Conservation (phyloP, 2,113 vertebrate species). For the Cranoglanis bouderius region DNA sequence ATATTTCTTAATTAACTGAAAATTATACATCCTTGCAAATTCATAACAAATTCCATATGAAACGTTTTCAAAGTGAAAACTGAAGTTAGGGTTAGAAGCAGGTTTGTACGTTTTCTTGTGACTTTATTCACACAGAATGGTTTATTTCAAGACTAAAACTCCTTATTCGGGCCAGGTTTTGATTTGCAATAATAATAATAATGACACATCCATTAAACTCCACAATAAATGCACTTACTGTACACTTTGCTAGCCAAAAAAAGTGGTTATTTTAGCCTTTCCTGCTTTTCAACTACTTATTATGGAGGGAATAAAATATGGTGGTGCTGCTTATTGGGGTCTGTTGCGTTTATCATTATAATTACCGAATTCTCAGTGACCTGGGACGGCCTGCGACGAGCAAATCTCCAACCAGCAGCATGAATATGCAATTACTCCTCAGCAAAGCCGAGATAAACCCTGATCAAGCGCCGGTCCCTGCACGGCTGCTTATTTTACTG, state of each 20-base stretch:
- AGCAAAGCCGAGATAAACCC: constrained; percentile 33
- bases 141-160: not conserved
- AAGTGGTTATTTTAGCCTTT: not conserved
- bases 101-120: not conserved
- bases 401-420: constrained; percentile 21
- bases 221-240: not conserved
- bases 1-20: no score
- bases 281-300: constrained; percentile 25
- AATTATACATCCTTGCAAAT: no score
- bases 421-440: constrained; percentile 39
- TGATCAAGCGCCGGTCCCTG: constrained; percentile 17
- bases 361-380: constrained; percentile 43
- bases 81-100: not conserved
- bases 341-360: constrained; percentile 47
- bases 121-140: not conserved
- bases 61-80: no score
- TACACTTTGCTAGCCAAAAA: not conserved
- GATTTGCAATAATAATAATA: not conserved
- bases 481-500: constrained; percentile 33
- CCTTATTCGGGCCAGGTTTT: not conserved
- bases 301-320: constrained; percentile 37
- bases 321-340: constrained; percentile 20
- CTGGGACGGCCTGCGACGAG: constrained; percentile 26
- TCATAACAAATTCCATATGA: no score
- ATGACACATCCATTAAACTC: not conserved